phyloP scores from a whole-genome alignment of 1,140 invertebrate genomes.

The Augochlora pura region DNA sequence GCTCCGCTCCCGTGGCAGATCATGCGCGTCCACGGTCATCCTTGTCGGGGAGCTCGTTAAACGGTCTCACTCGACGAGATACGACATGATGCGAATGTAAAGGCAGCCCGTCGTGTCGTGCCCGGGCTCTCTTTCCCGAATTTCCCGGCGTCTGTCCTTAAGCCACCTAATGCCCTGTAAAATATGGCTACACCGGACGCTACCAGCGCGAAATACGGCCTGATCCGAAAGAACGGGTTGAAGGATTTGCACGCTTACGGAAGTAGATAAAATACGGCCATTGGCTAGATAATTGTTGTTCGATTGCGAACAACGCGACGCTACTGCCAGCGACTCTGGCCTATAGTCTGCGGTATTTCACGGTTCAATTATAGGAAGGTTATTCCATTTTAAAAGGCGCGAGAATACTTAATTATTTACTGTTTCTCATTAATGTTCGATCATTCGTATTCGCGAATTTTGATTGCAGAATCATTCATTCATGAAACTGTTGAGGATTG shows the following conservation, averaged over 20 bases:
- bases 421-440: too few species aligned
- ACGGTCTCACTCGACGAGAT: constrained; percentile 22
- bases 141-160: constrained; percentile 8
- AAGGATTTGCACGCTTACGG: background rate
- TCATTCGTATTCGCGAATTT: too few species aligned
- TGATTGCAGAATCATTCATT: too few species aligned
- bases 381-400: too few species aligned
- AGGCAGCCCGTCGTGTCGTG: constrained; percentile 3
- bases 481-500: too few species aligned
- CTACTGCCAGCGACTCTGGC: too few species aligned
- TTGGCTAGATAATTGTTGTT: too few species aligned
- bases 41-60: constrained; percentile 27
- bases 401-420: too few species aligned
- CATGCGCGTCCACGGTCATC: constrained; percentile 7
- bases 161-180: constrained; percentile 35
- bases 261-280: background rate
- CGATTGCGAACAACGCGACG: too few species aligned
- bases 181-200: background rate
- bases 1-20: constrained; percentile 8
- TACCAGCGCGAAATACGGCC: constrained; percentile 1
- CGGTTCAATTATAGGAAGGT: too few species aligned
- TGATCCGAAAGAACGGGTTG: background rate
- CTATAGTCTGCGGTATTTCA: too few species aligned
- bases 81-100: constrained; percentile 42
- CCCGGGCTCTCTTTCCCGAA: constrained; percentile 9